phyloP scores from a whole-genome alignment of 1,140 invertebrate species.

The Orchesella cincta region DNA sequence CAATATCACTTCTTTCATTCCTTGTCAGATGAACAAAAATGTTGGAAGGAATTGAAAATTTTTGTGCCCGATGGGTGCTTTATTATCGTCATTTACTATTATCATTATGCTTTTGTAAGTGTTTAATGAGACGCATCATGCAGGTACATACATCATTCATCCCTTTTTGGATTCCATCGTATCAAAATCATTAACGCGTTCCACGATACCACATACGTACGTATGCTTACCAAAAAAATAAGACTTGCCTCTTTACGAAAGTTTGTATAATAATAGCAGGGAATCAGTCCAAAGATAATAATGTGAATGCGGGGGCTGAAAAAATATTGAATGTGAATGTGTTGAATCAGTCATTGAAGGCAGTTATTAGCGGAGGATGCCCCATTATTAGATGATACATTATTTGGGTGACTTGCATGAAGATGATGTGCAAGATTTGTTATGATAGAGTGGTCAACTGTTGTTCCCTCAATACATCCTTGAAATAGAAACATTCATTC shows the following conservation, averaged over 20 bases:
- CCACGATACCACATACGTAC: neutral
- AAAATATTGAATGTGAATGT: slow-evolving; percentile 23
- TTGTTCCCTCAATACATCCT: too few relatives aligned
- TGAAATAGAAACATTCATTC: too few relatives aligned
- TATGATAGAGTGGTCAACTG: neutral
- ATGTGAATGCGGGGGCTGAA: slow-evolving; percentile 28
- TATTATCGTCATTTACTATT: too few relatives aligned
- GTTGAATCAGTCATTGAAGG: slow-evolving; percentile 16
- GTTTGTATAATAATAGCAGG: neutral
- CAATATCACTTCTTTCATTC: slow-evolving; percentile 12
- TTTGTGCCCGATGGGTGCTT: slow-evolving; percentile 13
- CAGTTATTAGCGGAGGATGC: slow-evolving; percentile 15
- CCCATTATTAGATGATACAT: slow-evolving; percentile 24
- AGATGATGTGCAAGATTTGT: slow-evolving; percentile 8
- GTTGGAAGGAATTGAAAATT: slow-evolving; percentile 11
- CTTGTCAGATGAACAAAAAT: slow-evolving; percentile 1
- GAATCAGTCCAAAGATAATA: neutral
- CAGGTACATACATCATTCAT: slow-evolving; percentile 23
- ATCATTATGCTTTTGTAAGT: slow-evolving; percentile 25
- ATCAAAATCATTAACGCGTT: slow-evolving; percentile 29
- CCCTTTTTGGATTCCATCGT: slow-evolving; percentile 8
- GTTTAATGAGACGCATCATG: slow-evolving; percentile 24
- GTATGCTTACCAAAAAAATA: too few relatives aligned
- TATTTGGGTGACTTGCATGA: slow-evolving; percentile 19
- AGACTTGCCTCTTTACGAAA: too few relatives aligned